A percentile compares a stretch with the other conserved stretches of the same genome.
Conservation (phyloP, 2,113 vertebrate genomes). For the Tauraco erythrolophus region DNA sequence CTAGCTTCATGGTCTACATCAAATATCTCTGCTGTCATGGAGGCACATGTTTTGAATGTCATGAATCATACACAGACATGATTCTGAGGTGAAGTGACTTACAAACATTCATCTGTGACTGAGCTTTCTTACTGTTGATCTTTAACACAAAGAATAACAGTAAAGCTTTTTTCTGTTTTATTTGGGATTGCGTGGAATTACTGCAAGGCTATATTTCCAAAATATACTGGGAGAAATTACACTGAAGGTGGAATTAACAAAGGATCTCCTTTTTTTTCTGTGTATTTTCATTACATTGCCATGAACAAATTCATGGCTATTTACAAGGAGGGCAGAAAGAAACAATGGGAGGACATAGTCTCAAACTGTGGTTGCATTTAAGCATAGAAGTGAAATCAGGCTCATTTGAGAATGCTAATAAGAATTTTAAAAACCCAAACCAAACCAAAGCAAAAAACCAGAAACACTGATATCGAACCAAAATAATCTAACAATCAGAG, state of each 20-base stretch:
- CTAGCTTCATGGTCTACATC: not conserved
- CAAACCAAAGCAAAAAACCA: rapidly evolving
- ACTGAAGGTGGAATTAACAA: not conserved
- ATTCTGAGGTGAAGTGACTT: slow-evolving; percentile 6
- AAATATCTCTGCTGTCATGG: not conserved
- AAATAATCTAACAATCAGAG: not conserved
- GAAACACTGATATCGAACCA: not conserved
- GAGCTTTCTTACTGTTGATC: not conserved
- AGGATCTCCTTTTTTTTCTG: rapidly evolving
- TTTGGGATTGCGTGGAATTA: rapidly evolving
- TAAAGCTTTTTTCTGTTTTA: not conserved
- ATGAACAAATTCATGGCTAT: not conserved
- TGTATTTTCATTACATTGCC: not conserved
- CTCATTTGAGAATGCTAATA: not conserved
- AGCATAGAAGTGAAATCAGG: not conserved
- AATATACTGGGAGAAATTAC: not conserved
- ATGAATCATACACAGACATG: not conserved
- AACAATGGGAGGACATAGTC: not conserved
- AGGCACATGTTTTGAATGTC: not conserved
- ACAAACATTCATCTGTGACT: not conserved
- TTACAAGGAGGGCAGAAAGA: not conserved
- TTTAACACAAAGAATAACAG: not conserved
- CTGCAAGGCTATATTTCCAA: not conserved
- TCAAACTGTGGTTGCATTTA: not conserved
- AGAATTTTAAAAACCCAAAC: not conserved